Conservation (phyloP, 2,113 vertebrate genomes). For the Sterrhoptilus dennistouni region DNA sequence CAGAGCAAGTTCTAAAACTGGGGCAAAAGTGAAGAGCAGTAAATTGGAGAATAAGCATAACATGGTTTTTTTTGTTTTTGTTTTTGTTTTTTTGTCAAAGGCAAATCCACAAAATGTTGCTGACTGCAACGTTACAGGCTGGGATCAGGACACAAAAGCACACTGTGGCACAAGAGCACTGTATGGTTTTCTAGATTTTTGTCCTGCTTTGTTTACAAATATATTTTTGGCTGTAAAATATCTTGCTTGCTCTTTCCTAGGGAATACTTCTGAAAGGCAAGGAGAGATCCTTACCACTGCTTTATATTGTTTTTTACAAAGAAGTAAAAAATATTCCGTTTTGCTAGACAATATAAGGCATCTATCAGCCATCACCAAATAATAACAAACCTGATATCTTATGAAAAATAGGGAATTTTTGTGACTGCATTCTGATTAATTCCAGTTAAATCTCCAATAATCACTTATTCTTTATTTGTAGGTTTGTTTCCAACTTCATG, state of each 20-base stretch:
- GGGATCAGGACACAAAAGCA: background rate
- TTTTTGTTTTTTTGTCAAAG: background rate
- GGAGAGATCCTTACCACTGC: background rate
- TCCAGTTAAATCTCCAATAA: background rate
- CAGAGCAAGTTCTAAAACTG: background rate
- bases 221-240: background rate
- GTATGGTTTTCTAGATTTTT: background rate
- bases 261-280: background rate
- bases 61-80: background rate
- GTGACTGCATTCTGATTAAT: background rate
- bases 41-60: background rate
- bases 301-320: background rate
- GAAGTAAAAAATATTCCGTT: background rate
- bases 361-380: background rate
- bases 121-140: background rate
- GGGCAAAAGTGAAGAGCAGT: background rate
- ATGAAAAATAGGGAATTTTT: background rate
- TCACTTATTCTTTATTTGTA: background rate
- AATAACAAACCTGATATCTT: background rate
- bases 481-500: background rate
- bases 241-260: rapidly evolving
- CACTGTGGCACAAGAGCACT: background rate
- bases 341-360: background rate
- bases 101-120: background rate
- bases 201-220: background rate